phyloP scores from a whole-genome alignment of 2,113 vertebrate species.

The Rhea pennata region DNA sequence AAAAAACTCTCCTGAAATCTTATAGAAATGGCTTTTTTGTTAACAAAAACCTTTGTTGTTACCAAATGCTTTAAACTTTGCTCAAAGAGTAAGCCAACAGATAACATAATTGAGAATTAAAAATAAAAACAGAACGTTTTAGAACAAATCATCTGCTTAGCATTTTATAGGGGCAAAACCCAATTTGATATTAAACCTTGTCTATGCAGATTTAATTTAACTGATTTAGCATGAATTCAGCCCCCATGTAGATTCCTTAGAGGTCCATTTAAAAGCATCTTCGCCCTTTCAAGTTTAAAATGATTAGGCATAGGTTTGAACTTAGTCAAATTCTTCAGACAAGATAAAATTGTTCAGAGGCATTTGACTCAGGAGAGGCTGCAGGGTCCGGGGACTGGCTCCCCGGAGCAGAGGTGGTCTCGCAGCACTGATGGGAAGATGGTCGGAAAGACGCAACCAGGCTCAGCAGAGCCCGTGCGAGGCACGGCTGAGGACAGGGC shows the following conservation, averaged over 20 bases:
- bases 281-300: background rate
- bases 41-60: background rate
- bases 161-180: background rate
- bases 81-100: background rate
- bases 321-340: background rate
- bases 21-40: background rate
- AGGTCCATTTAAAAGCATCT: background rate
- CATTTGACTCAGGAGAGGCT: background rate
- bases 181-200: background rate
- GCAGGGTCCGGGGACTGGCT: background rate
- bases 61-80: background rate
- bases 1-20: background rate
- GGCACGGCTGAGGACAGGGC: background rate
- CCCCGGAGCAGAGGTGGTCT: no score
- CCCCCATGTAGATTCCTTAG: background rate
- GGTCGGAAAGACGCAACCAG: background rate
- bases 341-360: background rate
- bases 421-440: background rate
- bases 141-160: background rate
- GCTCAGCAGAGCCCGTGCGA: background rate
- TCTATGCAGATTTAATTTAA: background rate
- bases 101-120: background rate
- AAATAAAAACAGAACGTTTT: background rate
- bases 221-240: background rate
- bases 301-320: background rate